A percentile compares a stretch with the other conserved stretches of the same genome.
These are phyloP conservation scores for Pseudococcus viburni DNA, from an alignment of 2,888 invertebrate species.

Conservation along the genomic window DNA sequence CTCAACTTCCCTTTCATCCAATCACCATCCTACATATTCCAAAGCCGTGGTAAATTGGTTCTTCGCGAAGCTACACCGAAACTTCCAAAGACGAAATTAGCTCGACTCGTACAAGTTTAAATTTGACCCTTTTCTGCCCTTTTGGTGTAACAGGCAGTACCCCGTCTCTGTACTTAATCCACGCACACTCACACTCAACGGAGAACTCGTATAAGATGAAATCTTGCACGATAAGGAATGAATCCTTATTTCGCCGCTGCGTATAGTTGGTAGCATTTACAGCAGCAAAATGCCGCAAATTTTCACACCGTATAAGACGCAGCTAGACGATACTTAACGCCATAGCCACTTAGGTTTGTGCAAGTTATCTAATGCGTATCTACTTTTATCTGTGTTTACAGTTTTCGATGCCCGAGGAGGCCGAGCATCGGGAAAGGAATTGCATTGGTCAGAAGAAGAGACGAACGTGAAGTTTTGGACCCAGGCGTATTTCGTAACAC, in stretches of 20 bases:
- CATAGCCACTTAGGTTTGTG: not conserved
- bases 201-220: too few species aligned
- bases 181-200: too few species aligned
- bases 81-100: not conserved
- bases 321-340: too few species aligned
- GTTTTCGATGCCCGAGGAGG: conserved; percentile 74
- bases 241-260: too few species aligned
- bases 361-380: too few species aligned
- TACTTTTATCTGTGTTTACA: conserved; percentile 68
- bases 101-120: not conserved
- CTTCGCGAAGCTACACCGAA: not conserved
- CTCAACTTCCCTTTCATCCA: not conserved
- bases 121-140: not conserved
- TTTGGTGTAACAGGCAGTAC: not conserved
- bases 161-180: not conserved
- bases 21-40: not conserved
- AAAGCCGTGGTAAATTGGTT: not conserved
- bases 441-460: conserved; percentile 73
- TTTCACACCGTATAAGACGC: too few species aligned
- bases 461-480: conserved; percentile 73
- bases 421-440: conserved; percentile 72
- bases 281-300: not conserved
- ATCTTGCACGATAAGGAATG: too few species aligned
- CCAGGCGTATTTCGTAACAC: conserved; percentile 74
- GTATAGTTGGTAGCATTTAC: too few species aligned